Base-by-base conservation (phyloP, 2,113 vertebrate genomes). In the Ophthalmolycus amberensis region DNA sequence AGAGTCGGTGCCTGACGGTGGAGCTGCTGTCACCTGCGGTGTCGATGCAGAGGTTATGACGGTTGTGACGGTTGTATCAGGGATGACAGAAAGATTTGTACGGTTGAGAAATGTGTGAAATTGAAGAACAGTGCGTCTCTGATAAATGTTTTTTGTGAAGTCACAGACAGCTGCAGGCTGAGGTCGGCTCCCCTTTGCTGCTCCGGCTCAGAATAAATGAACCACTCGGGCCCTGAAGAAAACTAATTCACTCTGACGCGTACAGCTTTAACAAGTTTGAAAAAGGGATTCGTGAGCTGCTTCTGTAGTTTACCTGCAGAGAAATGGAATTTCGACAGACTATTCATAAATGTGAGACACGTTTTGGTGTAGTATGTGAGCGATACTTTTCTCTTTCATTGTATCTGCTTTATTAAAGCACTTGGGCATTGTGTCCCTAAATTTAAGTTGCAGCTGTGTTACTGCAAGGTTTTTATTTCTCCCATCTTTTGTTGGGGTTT, bases 191-290 rank as follows among this genome's bases (percentile, higher is more conserved):
- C 16, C 14, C 10, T 82, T 38, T 69, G 40, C 48, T 27, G 20
- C 65, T 75, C 68, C 52, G n/a, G 69, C 29, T 73, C n/a, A 29
- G 29, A 78, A 18, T 75, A 56, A 72, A 66, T 65, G 3, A 83
- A 78, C 54, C 70, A 18, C 22, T 77, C 78, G 34, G 2, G 4
- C 76, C 59, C n/a, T 67, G 20, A 48, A 42, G 12, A 14, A 44
- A 65, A 65, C 22, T 62, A 12, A 64, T 73, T 79, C 58, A 37
- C 46, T 12, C 50, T 15, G 37, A 63, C 27, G 2, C 34, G n/a
- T 54, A 22, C 14, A 60, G 34, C 25, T 65, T 67, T 6, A 60
- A 38, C 9, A 52, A 18, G 52, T 59, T 60, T 42, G 22, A 48
- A 42, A 25, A 16, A 10, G 20, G 63, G 15, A 29, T 29, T 16